Percentiles rank a stretch among this genome's conserved stretches.
These are phyloP conservation scores for Chrysolophus pictus DNA, from an alignment of 2,797 vertebrate species.

Conservation along the genomic window DNA sequence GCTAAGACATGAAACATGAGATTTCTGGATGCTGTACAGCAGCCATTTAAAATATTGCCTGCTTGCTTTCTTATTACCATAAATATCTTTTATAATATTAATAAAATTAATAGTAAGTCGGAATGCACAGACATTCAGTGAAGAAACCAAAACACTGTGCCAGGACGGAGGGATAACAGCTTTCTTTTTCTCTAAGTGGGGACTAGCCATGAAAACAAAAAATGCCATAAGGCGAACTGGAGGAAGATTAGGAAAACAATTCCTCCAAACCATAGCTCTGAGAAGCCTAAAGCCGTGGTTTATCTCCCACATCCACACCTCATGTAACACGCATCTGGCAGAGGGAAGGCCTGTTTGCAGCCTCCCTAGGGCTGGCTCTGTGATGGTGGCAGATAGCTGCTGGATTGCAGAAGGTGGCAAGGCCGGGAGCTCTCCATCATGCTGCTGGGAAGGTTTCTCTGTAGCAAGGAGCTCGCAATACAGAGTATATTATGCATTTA, in stretches of 20 bases:
- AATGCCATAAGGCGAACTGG: background rate
- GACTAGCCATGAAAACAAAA: background rate
- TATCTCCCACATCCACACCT: background rate
- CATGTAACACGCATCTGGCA: background rate
- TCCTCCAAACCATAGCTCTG: background rate
- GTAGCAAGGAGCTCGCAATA: background rate
- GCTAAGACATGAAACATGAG: background rate
- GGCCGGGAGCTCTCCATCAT: background rate
- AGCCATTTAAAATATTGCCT: background rate
- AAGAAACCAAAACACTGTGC: background rate
- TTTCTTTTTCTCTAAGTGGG: background rate
- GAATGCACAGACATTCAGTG: background rate
- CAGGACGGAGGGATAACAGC: background rate
- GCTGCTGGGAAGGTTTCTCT: background rate
- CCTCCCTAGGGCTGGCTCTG: fast-evolving
- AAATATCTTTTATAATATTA: background rate
- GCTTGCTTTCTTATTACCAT: background rate
- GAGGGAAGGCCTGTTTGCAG: background rate
- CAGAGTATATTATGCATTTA: background rate
- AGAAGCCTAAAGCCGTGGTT: background rate
- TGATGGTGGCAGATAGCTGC: background rate
- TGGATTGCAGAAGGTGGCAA: background rate
- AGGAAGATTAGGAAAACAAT: background rate
- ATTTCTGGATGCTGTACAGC: background rate
- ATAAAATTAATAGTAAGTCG: background rate